These are phyloP conservation scores for Aphis gossypii DNA, from an alignment of 1,140 invertebrate species.

Conservation along the genomic window DNA sequence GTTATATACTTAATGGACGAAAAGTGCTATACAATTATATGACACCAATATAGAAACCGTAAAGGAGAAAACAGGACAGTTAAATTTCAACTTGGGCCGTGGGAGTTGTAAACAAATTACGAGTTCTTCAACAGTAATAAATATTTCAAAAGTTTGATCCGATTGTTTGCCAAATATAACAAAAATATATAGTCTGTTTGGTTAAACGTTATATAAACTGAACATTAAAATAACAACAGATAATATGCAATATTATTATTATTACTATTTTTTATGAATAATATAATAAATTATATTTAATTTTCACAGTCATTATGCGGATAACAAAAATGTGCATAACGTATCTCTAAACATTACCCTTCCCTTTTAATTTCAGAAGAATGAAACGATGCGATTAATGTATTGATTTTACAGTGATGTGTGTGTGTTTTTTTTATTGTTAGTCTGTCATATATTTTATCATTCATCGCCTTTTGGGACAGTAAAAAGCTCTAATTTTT, in stretches of 20 bases:
- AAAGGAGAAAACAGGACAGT: background rate
- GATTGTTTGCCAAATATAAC: conserved; percentile 1
- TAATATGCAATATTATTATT: background rate
- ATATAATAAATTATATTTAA: background rate
- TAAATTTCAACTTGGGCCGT: background rate
- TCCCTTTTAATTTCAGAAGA: no score
- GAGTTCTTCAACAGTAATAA: background rate
- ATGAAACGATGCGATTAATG: no score
- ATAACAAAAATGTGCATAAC: background rate
- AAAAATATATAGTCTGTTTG: background rate
- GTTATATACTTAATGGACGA: background rate
- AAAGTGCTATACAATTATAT: background rate
- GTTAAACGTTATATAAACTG: conserved; percentile 3
- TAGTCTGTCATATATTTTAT: no score
- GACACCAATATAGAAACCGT: background rate
- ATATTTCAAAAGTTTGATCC: conserved; percentile 24
- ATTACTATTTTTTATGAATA: background rate
- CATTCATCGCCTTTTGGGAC: no score
- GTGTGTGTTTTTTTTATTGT: no score
- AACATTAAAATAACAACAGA: background rate
- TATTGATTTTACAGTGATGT: no score
- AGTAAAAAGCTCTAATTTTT: no score
- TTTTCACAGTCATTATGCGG: background rate
- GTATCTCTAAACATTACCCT: background rate
- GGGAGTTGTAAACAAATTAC: background rate